Conservation (phyloP, 2,888 invertebrate genomes). For the Marasmarcha lunaedactyla region DNA sequence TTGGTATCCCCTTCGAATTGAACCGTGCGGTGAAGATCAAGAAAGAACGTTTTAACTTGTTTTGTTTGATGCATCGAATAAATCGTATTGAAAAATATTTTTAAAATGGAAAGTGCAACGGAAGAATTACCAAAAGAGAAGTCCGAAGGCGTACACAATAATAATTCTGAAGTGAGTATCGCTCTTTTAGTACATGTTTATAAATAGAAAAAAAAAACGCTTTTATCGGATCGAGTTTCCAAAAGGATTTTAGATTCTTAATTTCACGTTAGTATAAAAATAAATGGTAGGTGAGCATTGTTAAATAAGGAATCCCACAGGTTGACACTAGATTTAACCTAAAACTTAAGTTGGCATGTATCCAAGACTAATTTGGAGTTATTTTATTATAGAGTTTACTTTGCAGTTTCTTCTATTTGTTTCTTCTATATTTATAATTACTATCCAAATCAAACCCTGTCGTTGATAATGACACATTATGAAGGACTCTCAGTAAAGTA, state of each 20-base stretch:
- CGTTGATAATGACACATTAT: no score
- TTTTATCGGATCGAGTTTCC: constrained; percentile 41
- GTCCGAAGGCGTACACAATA: constrained; percentile 28
- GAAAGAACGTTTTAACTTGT: no score
- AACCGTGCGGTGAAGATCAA: no score
- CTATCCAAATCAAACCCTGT: no score
- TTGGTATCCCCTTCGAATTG: no score
- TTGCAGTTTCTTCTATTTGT: neutral
- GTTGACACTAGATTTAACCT: constrained; percentile 38
- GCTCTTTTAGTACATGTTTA: constrained; percentile 15
- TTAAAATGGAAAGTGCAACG: constrained; percentile 43
- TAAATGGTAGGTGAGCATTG: no score
- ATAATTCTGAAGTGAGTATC: constrained; percentile 33
- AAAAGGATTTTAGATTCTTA: constrained; percentile 21
- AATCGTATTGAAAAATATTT: no score
- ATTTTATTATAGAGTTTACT: neutral
- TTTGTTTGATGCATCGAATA: no score
- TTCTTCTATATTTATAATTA: no score
- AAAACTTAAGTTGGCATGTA: constrained; percentile 36
- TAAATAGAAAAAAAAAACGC: constrained; percentile 48
- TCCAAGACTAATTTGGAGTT: constrained; percentile 27
- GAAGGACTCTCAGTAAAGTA: no score
- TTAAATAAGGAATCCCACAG: no score
- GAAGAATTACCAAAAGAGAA: constrained; percentile 40
- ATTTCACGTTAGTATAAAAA: constrained; percentile 1